A percentile compares a stretch with the other conserved stretches of the same genome.
These are phyloP conservation scores for Drepanosiphum platanoidis DNA, from an alignment of 2,888 invertebrate species.

Conservation along the genomic window DNA sequence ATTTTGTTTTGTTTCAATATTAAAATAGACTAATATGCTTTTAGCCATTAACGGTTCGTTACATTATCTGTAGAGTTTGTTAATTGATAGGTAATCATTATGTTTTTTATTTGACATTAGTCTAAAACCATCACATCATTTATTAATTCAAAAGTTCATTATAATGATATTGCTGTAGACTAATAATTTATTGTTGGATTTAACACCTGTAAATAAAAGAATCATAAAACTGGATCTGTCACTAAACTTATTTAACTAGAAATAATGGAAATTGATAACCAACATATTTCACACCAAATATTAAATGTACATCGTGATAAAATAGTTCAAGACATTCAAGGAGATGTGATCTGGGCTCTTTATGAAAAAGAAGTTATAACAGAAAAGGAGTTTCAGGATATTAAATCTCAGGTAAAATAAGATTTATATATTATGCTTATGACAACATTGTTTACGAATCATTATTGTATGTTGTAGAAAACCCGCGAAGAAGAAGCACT, in stretches of 20 bases:
- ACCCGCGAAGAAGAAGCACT: conserved; percentile 55
- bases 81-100: too few relatives aligned
- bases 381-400: conserved; percentile 54
- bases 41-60: too few relatives aligned
- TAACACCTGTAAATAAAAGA: not conserved
- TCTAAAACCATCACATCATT: too few relatives aligned
- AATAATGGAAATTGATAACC: conserved; percentile 47
- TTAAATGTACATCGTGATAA: conserved; percentile 45
- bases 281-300: conserved; percentile 17
- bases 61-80: too few relatives aligned
- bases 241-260: not conserved
- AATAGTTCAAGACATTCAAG: conserved; percentile 63
- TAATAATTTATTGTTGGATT: not conserved
- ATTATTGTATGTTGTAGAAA: conserved; percentile 53
- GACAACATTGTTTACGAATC: not conserved
- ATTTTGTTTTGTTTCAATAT: too few relatives aligned
- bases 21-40: too few relatives aligned
- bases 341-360: conserved; percentile 61
- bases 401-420: conserved; percentile 60
- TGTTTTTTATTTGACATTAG: too few relatives aligned
- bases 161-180: not conserved
- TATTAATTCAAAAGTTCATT: too few relatives aligned
- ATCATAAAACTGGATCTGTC: not conserved
- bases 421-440: not conserved
- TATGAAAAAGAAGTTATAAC: conserved; percentile 56